A percentile compares a stretch with the other conserved stretches of the same genome.
Conservation (phyloP, 1,140 invertebrate genomes). For the Harlomillsia oculata region DNA sequence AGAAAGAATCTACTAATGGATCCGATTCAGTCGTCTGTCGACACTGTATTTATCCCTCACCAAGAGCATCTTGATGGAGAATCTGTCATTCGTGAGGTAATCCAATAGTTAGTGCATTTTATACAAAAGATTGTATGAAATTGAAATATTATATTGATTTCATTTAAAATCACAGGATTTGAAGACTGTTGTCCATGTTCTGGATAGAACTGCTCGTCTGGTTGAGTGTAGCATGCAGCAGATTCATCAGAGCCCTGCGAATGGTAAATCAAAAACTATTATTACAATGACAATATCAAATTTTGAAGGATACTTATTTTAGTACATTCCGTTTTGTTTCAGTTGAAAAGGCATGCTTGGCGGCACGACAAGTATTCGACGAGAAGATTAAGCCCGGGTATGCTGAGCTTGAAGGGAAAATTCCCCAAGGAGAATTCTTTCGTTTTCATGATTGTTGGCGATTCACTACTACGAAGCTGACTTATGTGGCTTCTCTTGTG, state of each 20-base stretch:
- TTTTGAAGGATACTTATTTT: conserved; percentile 5
- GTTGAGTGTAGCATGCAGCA: conserved; percentile 58
- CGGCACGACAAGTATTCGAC: conserved; percentile 49
- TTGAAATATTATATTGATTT: background rate
- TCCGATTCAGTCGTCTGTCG: conserved; percentile 25
- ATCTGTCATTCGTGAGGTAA: conserved; percentile 54
- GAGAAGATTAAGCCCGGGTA: conserved; percentile 48
- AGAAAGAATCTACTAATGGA: too few relatives aligned
- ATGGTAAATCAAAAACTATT: conserved; percentile 40
- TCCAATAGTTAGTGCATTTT: conserved; percentile 10
- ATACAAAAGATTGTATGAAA: background rate
- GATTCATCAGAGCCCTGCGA: conserved; percentile 54
- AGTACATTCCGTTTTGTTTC: conserved; percentile 38
- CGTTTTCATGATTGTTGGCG: conserved; percentile 80
- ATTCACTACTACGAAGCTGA: conserved; percentile 66
- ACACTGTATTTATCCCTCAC: conserved; percentile 51
- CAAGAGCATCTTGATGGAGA: conserved; percentile 55
- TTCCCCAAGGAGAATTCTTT: conserved; percentile 61
- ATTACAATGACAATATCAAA: background rate
- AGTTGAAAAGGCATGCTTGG: conserved; percentile 48
- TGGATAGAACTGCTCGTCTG: conserved; percentile 58
- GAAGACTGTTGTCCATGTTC: conserved; percentile 52
- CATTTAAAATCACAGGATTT: conserved; percentile 50
- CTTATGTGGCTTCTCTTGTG: conserved; percentile 64
- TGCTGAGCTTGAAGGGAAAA: conserved; percentile 47